Percentiles rank a stretch among this genome's conserved stretches.
phyloP scores from a whole-genome alignment of 2,888 invertebrate genomes.

The Drosophila silvestris region DNA sequence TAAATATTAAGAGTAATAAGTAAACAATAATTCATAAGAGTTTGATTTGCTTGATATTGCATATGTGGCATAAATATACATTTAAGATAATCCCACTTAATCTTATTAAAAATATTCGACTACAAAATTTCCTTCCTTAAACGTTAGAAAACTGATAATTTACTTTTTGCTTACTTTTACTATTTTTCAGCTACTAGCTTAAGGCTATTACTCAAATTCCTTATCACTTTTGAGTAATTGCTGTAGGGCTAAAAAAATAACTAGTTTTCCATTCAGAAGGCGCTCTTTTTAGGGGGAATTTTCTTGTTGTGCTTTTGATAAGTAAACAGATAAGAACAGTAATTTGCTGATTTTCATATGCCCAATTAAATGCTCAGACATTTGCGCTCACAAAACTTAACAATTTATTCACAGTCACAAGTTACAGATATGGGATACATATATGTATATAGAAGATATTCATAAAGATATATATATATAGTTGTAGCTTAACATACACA shows the following conservation, averaged over 20 bases:
- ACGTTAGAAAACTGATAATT: not conserved
- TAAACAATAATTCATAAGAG: not conserved
- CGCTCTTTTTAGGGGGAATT: not conserved
- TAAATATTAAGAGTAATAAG: not conserved
- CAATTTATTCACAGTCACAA: slow-evolving; percentile 52
- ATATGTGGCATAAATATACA: not conserved
- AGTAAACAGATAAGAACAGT: slow-evolving; percentile 5
- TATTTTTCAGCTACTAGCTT: slow-evolving; percentile 8
- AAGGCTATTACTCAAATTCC: slow-evolving; percentile 20
- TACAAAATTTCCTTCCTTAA: not conserved
- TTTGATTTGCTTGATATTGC: not conserved
- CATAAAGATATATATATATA: not conserved
- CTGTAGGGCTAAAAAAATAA: not conserved
- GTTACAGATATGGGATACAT: slow-evolving; percentile 13
- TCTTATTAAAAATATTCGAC: not conserved
- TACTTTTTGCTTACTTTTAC: not conserved
- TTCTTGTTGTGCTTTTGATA: not conserved
- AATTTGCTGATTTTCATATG: not conserved
- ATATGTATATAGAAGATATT: slow-evolving; percentile 3
- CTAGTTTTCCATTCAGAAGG: not conserved
- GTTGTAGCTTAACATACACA: slow-evolving; percentile 1
- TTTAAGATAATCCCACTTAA: not conserved
- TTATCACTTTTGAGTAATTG: not conserved
- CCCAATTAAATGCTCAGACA: not conserved
- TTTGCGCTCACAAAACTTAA: slow-evolving; percentile 46